These are phyloP conservation scores for Nysson spinosus DNA, from an alignment of 2,888 invertebrate species.

Conservation along the genomic window DNA sequence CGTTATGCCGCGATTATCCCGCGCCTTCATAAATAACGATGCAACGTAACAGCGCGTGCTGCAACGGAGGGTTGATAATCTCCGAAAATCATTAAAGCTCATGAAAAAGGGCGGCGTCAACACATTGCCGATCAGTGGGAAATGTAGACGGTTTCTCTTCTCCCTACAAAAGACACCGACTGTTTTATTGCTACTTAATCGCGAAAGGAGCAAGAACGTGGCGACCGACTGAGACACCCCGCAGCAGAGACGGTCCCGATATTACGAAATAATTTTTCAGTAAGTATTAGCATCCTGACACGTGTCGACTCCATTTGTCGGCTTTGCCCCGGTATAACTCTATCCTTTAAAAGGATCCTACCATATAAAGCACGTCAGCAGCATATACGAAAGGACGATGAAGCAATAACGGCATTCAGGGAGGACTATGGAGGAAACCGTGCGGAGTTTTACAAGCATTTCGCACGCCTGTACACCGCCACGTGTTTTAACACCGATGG, in stretches of 20 bases:
- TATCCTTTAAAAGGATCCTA: constrained; percentile 41
- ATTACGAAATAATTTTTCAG: constrained; percentile 66
- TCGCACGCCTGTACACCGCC: constrained; percentile 14
- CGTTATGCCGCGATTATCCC: constrained; percentile 7
- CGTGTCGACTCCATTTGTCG: constrained; percentile 61
- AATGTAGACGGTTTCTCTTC: constrained; percentile 15
- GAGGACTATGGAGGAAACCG: constrained; percentile 1
- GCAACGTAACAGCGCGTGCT: not conserved
- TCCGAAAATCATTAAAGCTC: constrained; percentile 45
- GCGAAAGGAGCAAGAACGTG: constrained; percentile 17
- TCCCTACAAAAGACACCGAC: constrained; percentile 30
- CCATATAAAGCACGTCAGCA: not conserved
- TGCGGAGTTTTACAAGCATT: constrained; percentile 41
- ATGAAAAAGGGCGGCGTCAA: not conserved
- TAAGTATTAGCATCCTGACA: constrained; percentile 60
- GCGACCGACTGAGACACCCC: constrained; percentile 14
- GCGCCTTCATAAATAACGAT: constrained; percentile 28
- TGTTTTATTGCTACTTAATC: constrained; percentile 61
- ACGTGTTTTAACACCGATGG: constrained; percentile 41
- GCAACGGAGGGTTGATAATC: constrained; percentile 28
- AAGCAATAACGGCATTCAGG: constrained; percentile 36
- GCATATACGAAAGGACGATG: constrained; percentile 17
- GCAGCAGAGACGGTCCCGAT: constrained; percentile 19
- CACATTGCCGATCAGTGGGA: not conserved
- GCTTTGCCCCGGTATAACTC: constrained; percentile 40